Conservation (phyloP, 1,140 invertebrate genomes). For the Megalonaias nervosa region DNA sequence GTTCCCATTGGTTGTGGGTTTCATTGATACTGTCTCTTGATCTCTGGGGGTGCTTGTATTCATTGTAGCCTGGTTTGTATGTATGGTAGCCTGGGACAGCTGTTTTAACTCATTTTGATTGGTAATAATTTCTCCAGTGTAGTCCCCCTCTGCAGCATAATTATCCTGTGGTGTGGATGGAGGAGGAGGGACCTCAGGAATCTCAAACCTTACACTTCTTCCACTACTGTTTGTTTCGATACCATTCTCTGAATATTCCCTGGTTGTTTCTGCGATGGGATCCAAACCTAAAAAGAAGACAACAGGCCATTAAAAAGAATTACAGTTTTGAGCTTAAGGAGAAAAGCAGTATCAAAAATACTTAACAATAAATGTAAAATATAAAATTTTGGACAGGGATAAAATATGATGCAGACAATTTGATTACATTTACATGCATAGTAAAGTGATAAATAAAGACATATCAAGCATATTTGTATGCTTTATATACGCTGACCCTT, state of each 20-base stretch:
- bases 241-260: neutral
- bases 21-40: neutral
- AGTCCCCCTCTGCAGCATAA: slow-evolving; percentile 24
- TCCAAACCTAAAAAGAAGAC: neutral
- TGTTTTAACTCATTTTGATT: slow-evolving; percentile 17
- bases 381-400: no score
- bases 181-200: slow-evolving; percentile 49
- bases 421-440: no score
- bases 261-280: neutral
- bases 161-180: slow-evolving; percentile 41
- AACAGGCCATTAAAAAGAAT: neutral
- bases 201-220: slow-evolving; percentile 45
- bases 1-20: slow-evolving; percentile 12
- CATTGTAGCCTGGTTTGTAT: slow-evolving; percentile 32
- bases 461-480: no score
- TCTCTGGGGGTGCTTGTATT: slow-evolving; percentile 16
- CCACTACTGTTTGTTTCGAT: slow-evolving; percentile 6
- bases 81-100: slow-evolving; percentile 17
- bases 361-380: no score
- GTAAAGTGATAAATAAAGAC: no score
- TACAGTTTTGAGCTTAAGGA: no score
- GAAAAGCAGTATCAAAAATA: no score
- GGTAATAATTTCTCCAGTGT: neutral
- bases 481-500: no score
- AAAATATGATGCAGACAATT: no score